Conservation (phyloP, 2,113 vertebrate species). For the Takifugu flavidus region DNA sequence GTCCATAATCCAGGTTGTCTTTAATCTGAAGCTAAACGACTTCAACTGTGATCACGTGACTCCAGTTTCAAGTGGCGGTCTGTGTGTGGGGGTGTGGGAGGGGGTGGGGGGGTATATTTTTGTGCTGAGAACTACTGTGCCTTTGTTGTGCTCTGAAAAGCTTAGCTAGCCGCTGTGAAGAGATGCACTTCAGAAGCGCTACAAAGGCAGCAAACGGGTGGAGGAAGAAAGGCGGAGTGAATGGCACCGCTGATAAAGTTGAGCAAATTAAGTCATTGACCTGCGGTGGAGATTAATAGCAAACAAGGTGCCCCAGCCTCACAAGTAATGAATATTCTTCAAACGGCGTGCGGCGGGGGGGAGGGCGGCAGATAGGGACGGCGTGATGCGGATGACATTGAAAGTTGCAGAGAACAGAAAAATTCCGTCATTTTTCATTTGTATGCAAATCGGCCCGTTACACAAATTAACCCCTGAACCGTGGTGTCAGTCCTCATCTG, state of each 20-base stretch:
- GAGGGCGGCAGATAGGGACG: slow-evolving; percentile 68
- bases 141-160: slow-evolving; percentile 75
- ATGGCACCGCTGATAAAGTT: slow-evolving; percentile 87
- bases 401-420: slow-evolving; percentile 93
- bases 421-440: slow-evolving; percentile 99
- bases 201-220: slow-evolving; percentile 77
- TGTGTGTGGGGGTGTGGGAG: no score
- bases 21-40: no score
- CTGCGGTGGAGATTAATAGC: slow-evolving; percentile 92
- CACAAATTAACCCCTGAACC: slow-evolving; percentile 99
- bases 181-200: slow-evolving; percentile 79
- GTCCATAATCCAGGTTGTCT: no score
- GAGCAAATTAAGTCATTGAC: slow-evolving; percentile 94
- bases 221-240: slow-evolving; percentile 75
- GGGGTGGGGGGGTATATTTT: no score
- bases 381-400: slow-evolving; percentile 96
- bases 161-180: slow-evolving; percentile 74
- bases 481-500: slow-evolving; percentile 93
- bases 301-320: slow-evolving; percentile 95
- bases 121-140: slow-evolving; percentile 63
- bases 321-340: slow-evolving; percentile 92
- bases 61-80: neutral
- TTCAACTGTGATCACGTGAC: no score
- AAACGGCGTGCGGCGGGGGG: slow-evolving; percentile 71
- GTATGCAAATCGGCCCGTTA: slow-evolving; percentile 98